Evolutionary conservation across 2,888 invertebrate species (phyloP), one percentile per base, ranked within the genome.

Genomic region (Cyclophora punctaria): DNA sequence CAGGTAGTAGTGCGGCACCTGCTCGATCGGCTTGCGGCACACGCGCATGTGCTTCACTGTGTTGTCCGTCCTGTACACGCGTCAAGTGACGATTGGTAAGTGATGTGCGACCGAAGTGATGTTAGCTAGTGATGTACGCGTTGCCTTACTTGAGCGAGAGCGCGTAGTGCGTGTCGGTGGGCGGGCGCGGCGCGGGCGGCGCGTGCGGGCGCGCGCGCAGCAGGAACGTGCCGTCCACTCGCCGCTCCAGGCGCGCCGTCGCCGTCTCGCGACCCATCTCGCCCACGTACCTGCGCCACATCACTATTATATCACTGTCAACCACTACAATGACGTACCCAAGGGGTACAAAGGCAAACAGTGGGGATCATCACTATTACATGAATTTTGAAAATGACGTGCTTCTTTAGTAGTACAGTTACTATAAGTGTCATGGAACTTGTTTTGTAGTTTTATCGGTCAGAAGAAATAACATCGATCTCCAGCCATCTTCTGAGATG

Each of bases 31-130:
- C 67, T 94, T 94, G 74, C 93, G 93, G 73, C 94, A 95, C 51
- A 97, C 95, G 75, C 95, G 93, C 94, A 97, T 96, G 79, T 97
- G 97, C 75, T 96, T 96, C 58, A 96, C 95, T 58, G 94, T 92
- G 75, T 96, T 95, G 80, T 97, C 96, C 62, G 95, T 95, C 81
- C 96, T 96, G 74, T 33, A 34, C 34, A 5, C 2, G 7, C 2
- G 34, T 20, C 20, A 20, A 20, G 20, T 20, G 20, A 20, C 20
- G 20, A 20, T 20, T 20, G 20, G 20, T 20, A 20, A 20, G 20
- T 20, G 20, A 20, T 20, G 20, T 20, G 20, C 2, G 20, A 20
- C 2, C 20, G 20, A 20, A 20, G 20, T 20, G 20, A 20, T 20
- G 2, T 20, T 20, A 47, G 34, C 3, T 40, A 46, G 6, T 50